Evolutionary conservation across 2,113 vertebrate species (phyloP).

Genomic region (Anser cygnoides): DNA sequence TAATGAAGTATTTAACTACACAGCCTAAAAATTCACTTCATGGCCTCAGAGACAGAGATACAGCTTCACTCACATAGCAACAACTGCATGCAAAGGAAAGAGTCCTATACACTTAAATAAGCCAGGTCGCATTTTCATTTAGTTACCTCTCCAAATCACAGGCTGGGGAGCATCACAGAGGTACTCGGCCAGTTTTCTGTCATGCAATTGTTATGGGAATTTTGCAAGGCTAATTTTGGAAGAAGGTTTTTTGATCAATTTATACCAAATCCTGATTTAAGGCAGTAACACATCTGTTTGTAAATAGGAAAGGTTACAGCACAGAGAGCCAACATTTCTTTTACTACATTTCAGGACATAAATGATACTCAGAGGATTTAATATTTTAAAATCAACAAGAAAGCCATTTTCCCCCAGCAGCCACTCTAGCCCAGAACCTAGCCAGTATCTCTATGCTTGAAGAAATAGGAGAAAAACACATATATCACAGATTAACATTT

Average conservation of each 20-base stretch:
- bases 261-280: neutral
- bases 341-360: neutral
- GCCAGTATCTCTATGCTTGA: neutral
- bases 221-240: slow-evolving; percentile 30
- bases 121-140: neutral
- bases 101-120: neutral
- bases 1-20: slow-evolving; percentile 62
- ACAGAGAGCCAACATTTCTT: neutral
- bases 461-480: neutral
- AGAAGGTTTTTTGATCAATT: slow-evolving; percentile 11
- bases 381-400: neutral
- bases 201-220: neutral
- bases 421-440: neutral
- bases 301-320: neutral
- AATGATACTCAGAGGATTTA: slow-evolving; percentile 3
- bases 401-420: neutral
- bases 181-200: neutral
- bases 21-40: slow-evolving; percentile 38
- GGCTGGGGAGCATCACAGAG: neutral
- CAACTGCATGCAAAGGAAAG: slow-evolving; percentile 19
- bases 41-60: slow-evolving; percentile 16
- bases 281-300: slow-evolving; percentile 21
- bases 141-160: slow-evolving; percentile 12
- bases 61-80: slow-evolving; percentile 34
- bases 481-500: neutral